Conservation (phyloP, 2,113 vertebrate species). For the Stomatorhinus ivindoensis region DNA sequence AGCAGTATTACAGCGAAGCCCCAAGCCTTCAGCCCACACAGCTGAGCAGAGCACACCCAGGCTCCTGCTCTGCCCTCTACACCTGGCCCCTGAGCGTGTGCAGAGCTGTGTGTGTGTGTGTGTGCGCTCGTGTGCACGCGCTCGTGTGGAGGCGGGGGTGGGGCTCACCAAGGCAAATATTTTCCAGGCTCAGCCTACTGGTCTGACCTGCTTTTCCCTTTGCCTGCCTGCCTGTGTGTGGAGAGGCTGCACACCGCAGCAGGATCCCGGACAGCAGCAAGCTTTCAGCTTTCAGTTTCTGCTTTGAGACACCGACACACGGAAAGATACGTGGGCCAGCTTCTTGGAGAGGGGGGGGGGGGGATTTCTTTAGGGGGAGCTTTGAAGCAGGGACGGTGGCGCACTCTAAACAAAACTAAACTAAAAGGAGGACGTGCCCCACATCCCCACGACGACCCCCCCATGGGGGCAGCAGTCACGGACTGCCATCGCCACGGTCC, state of each 20-base stretch:
- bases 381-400: background rate
- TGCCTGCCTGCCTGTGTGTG: background rate
- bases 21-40: background rate
- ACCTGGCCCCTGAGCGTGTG: slow-evolving; percentile 9
- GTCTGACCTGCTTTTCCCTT: slow-evolving; percentile 14
- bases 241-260: background rate
- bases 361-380: background rate
- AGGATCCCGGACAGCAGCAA: background rate
- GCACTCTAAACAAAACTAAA: background rate
- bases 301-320: background rate
- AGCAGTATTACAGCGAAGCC: background rate
- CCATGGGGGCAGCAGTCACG: slow-evolving; percentile 18
- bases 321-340: background rate
- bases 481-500: background rate
- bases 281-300: background rate
- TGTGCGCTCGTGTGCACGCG: background rate
- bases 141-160: background rate
- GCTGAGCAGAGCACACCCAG: background rate
- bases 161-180: slow-evolving; percentile 8
- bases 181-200: background rate
- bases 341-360: background rate
- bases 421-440: background rate
- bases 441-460: background rate
- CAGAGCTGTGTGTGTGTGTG: background rate
- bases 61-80: background rate